Evolutionary conservation across 23 tunicate species (phyloP), one percentile per base, ranked within the genome.

Genomic region (Clavelina lepadiformis): DNA sequence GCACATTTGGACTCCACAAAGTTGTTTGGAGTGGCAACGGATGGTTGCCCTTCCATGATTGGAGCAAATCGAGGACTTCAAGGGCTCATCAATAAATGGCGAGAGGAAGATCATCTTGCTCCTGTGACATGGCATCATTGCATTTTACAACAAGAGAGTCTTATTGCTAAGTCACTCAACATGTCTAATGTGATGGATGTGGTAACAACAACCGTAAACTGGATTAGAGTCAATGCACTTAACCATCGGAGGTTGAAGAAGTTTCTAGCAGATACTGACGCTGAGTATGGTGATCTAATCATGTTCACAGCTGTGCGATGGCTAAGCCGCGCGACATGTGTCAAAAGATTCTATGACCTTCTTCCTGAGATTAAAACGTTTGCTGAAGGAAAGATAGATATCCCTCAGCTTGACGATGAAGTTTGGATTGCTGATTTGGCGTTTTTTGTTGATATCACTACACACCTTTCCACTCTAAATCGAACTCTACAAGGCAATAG

Each of bases 71-170:
- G 23, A 21, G 74, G 74, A 33, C 69, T 68, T 56, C 83, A 77
- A 67, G 75, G 75, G 20, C 75, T 68, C 66, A 68, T 77, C 35
- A 77, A 77, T 46, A 77, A 77, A 52, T 77, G 83, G 83, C 75
- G 83, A 13, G 75, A 68, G 23, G 72, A 66, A 45, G 34, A 77
- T 68, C 31, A 26, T 54, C 83, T 52, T 68, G 75, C 58, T 77
- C 55, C 67, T 29, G 67, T 68, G 83, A 77, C 57, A 52, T 66
- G 67, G 74, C 83, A 77, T 77, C 83, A 55, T 55, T 68, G 75
- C 37, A 68, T 77, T 77, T 68, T 77, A 35, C 75, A 77, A 25
- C 75, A 68, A 77, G 74, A 53, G 68, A 67, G 67, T 68, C 75
- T 77, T 20, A 66, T 68, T 77, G 83, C 75, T 67, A 66, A 77